phyloP scores from a whole-genome alignment of 2,888 invertebrate genomes.

The Philhelius pedissequus region DNA sequence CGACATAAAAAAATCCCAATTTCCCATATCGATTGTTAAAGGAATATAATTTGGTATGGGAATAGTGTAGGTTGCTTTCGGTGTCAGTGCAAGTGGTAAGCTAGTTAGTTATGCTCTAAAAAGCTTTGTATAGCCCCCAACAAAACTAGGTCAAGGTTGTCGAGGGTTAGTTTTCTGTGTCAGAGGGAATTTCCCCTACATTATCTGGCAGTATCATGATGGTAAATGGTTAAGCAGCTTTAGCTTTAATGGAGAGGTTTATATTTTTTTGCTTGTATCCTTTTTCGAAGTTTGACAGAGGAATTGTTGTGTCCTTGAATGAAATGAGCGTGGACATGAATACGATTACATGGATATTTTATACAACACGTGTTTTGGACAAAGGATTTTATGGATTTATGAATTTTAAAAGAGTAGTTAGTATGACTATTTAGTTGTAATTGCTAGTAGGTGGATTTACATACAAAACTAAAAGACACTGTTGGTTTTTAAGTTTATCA shows the following conservation, averaged over 20 bases:
- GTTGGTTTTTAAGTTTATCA: no score
- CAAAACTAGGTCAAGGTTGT: conserved; percentile 52
- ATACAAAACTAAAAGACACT: no score
- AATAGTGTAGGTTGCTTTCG: conserved; percentile 6
- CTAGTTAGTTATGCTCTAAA: conserved; percentile 53
- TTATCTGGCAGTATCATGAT: background rate
- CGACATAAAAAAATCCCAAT: conserved; percentile 56
- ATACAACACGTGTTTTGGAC: background rate
- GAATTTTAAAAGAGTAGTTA: background rate
- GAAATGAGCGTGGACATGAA: conserved; percentile 18
- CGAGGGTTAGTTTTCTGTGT: conserved; percentile 57
- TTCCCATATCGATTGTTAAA: conserved; percentile 50
- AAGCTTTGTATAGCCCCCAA: conserved; percentile 11
- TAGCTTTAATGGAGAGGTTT: conserved; percentile 20
- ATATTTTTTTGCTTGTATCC: no score
- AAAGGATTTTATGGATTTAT: background rate
- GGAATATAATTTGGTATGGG: conserved; percentile 13
- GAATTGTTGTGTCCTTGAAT: conserved; percentile 25
- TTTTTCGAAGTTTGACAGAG: background rate
- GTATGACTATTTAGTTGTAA: no score
- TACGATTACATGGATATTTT: background rate
- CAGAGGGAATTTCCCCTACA: conserved; percentile 53
- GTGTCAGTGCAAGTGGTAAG: conserved; percentile 11
- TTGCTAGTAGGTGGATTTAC: no score
- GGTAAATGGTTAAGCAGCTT: conserved; percentile 9